These are phyloP conservation scores for Mimachlamys varia DNA, from an alignment of 2,888 invertebrate species.

Conservation along the genomic window DNA sequence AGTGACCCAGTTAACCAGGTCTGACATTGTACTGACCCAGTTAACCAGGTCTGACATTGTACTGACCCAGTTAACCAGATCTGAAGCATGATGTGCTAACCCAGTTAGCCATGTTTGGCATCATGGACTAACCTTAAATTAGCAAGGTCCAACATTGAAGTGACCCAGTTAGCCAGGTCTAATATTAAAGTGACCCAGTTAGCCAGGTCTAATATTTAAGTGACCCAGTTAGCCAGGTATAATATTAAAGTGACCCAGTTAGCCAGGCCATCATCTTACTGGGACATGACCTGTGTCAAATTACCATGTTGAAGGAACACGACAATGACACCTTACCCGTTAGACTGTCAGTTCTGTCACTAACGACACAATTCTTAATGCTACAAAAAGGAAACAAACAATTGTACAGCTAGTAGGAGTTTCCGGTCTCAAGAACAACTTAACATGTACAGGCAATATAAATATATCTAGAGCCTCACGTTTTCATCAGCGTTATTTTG, in stretches of 20 bases:
- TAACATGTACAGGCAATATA: not conserved
- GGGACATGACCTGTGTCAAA: not conserved
- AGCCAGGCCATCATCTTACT: not conserved
- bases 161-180: too few species aligned
- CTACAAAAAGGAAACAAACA: not conserved
- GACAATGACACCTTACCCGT: not conserved
- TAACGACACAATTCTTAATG: not conserved
- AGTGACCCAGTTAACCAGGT: too few species aligned
- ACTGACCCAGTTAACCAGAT: too few species aligned
- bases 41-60: too few species aligned
- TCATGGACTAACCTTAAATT: too few species aligned
- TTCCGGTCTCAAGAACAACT: not conserved
- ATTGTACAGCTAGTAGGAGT: not conserved
- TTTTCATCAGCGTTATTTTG: not conserved
- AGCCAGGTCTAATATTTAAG: too few species aligned
- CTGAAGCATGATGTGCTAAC: not conserved
- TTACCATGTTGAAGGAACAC: not conserved
- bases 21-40: too few species aligned
- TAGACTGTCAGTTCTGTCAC: not conserved
- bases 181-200: too few species aligned
- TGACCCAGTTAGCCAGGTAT: too few species aligned
- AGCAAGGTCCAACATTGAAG: too few species aligned
- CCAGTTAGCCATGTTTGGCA: too few species aligned
- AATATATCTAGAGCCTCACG: not conserved
- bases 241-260: not conserved